Evolutionary conservation across 2,113 vertebrate species (phyloP), one percentile per base, ranked within the genome.

Genomic region (Dendrocopos noguchii): DNA sequence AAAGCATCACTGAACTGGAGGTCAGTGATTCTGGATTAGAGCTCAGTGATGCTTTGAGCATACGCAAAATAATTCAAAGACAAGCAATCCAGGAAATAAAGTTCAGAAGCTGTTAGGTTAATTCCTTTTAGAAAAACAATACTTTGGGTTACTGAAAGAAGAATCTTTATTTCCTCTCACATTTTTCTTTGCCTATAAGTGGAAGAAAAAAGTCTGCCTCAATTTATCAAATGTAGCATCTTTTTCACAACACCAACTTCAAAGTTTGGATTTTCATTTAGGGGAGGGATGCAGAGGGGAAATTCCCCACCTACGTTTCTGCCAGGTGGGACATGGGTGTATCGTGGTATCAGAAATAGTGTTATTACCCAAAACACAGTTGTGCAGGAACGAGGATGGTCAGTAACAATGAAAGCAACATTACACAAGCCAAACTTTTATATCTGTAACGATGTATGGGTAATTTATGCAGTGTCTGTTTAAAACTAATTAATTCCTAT

Each of bases 291-390:
- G 47, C 15, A 39, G 29, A 46, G 4, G 9, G 84, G 10, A 39
- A 50, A 9, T 7, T 80, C 22, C 53, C 12, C 33, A 72, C 19
- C 24, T 52, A 31, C 5, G 4, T 28, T 36, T 31, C 42, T 64
- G 42, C 29, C 29, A 29, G 47, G 24, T 22, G 19, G 47, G 47
- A 66, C 4, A 4, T 0, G 6, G 47, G 3, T 0, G 1, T 7
- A 4, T 2, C 7, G 3, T 15, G 34, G 14, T 74, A 76, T 8
- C 17, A 57, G n/a, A 61, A 90, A 63, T 1, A 29, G 9, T 1
- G 4, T 16, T n/a, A 34, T 3, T 73, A 66, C 4, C 4, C 25
- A 60, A 6, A 1, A 28, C 5, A 60, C 14, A 22, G 9, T 39
- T 21, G 55, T 75, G 39, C 39, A 95, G 27, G 64, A 80, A 34